Conservation (phyloP, 2,888 invertebrate species). For the Drosophila villosipedis region DNA sequence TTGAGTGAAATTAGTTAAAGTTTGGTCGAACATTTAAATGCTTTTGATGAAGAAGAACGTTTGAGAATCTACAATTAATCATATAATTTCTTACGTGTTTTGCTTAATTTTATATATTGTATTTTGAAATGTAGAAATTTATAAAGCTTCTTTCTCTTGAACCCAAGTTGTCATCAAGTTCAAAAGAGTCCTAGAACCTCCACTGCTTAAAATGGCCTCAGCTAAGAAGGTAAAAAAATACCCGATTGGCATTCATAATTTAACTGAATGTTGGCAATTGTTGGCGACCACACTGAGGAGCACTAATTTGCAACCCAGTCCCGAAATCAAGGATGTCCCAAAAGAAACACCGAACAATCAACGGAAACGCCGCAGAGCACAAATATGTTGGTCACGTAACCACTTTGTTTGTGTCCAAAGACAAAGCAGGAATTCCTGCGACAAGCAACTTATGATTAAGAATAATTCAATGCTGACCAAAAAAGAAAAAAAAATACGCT, state of each 20-base stretch:
- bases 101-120: background rate
- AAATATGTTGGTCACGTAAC: slow-evolving; percentile 73
- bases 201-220: slow-evolving; percentile 7
- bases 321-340: slow-evolving; percentile 15
- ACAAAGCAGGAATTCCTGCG: slow-evolving; percentile 21
- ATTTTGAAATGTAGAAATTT: background rate
- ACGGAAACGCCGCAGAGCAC: slow-evolving; percentile 27
- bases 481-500: background rate
- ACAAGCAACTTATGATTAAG: slow-evolving; percentile 47
- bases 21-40: background rate
- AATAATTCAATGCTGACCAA: slow-evolving; percentile 11
- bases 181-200: slow-evolving; percentile 10
- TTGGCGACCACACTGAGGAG: slow-evolving; percentile 41
- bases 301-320: slow-evolving; percentile 45
- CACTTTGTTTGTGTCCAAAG: slow-evolving; percentile 38
- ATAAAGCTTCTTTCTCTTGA: background rate
- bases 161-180: background rate
- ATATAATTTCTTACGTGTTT: background rate
- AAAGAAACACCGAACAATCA: slow-evolving; percentile 39
- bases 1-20: background rate
- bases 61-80: background rate
- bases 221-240: slow-evolving; percentile 14
- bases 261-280: slow-evolving; percentile 20
- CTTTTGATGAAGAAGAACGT: background rate
- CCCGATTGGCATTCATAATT: slow-evolving; percentile 55